Conservation (phyloP, 2,888 invertebrate species). For the Lamproptera curius region DNA sequence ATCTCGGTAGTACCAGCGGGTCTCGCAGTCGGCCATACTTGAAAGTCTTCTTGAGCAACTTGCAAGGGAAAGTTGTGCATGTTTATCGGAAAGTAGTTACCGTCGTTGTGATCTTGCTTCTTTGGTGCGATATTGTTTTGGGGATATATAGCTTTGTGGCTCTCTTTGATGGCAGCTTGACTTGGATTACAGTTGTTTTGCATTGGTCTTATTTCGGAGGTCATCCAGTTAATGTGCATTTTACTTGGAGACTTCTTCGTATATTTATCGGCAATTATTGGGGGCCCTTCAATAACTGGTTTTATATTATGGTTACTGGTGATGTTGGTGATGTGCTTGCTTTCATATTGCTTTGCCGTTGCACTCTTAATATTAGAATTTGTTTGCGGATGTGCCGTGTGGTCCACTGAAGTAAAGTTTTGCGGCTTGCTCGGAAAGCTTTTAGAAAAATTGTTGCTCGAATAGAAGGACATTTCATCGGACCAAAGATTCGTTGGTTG, state of each 20-base stretch:
- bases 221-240: slow-evolving; percentile 75
- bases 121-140: slow-evolving; percentile 46
- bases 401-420: slow-evolving; percentile 51
- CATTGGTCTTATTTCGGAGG: slow-evolving; percentile 65
- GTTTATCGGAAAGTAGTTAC: slow-evolving; percentile 63
- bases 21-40: slow-evolving; percentile 65
- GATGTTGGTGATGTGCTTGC: slow-evolving; percentile 42
- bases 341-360: slow-evolving; percentile 50
- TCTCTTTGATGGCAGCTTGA: slow-evolving; percentile 48
- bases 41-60: slow-evolving; percentile 59
- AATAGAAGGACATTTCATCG: slow-evolving; percentile 66
- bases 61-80: slow-evolving; percentile 65
- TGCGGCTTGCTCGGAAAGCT: slow-evolving; percentile 50
- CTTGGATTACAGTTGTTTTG: slow-evolving; percentile 52
- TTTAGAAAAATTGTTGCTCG: slow-evolving; percentile 52
- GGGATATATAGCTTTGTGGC: slow-evolving; percentile 46
- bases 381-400: slow-evolving; percentile 37
- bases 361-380: slow-evolving; percentile 43
- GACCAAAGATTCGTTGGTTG: slow-evolving; percentile 65
- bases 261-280: slow-evolving; percentile 56
- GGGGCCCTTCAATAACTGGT: slow-evolving; percentile 38
- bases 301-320: slow-evolving; percentile 42
- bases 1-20: slow-evolving; percentile 68
- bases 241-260: slow-evolving; percentile 67
- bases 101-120: slow-evolving; percentile 55